Base-by-base conservation (phyloP, 2,888 invertebrate species). In the Pseudanteris insignis region DNA sequence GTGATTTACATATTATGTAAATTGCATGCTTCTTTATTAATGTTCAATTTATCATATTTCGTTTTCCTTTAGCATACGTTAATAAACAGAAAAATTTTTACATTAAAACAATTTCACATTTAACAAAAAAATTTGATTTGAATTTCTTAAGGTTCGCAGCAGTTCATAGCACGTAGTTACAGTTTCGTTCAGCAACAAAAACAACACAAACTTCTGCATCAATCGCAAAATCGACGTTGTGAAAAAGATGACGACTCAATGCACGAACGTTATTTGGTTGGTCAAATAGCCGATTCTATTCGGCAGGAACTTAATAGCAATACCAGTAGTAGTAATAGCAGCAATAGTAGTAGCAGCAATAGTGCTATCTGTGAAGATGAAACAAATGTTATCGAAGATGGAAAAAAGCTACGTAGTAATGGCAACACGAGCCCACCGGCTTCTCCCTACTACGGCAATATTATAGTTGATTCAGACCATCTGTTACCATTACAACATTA, bases 401-500 rank as follows among this genome's bases (percentile, higher is more conserved):
- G 69, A 25, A 78, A 77, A 51, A 80, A 80, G 58, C 78, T 77
- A 18, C 72, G 77, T 15, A 77, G 73, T 48, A 78, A 79, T 32
- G 78, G 78, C 8, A 78, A 79, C 66, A 76, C 78, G 21, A 78
- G 79, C 67, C 77, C 80, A 11, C 76, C 78, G n/a, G 71, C 78
- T 5, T 77, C 77, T 5, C 77, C 79, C 1, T 79, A 73, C 60
- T 79, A 79, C 32, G 78, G 79, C 11, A 79, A 79, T 57, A 66
- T 79, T 10, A 55, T 79, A 47, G 71, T 81, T 30, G 81, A 81
- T 50, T 73, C 80, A 67, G 85, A 86, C 68, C 92, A 92, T 76
- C 81, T 93, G 63, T 79, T 92, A 72, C 93, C 93, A 6, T 81
- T 94, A 63, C 92, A 93, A 79, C 91, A 93, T 80, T 94, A 93